Conservation (phyloP, 2,797 vertebrate species). For the Anguilla anguilla region DNA sequence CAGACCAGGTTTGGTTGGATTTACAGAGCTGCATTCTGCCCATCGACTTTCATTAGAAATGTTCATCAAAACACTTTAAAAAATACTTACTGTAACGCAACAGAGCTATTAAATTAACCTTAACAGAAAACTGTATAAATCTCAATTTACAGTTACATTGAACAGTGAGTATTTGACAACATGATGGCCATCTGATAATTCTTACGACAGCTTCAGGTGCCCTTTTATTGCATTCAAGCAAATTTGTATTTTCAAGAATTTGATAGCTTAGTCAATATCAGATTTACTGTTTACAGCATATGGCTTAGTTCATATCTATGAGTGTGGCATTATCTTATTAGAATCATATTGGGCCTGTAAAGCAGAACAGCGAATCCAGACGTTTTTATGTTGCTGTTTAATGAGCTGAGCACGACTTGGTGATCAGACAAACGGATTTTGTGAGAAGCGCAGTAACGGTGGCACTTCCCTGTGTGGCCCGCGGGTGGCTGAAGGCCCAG, state of each 20-base stretch:
- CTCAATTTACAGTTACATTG: no score
- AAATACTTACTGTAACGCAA: no score
- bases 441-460: neutral
- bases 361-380: neutral
- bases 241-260: neutral
- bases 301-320: neutral
- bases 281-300: neutral
- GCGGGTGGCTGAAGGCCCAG: neutral
- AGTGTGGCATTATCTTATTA: neutral
- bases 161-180: no score
- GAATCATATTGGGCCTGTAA: neutral
- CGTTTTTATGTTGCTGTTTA: neutral
- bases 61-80: no score
- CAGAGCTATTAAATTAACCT: no score
- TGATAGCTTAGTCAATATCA: neutral
- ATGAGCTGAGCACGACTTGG: neutral
- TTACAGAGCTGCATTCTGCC: neutral
- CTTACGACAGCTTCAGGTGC: no score
- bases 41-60: neutral
- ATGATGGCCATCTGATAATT: no score
- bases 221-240: no score
- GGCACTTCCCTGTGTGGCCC: neutral
- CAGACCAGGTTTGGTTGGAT: neutral
- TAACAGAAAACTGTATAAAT: no score
- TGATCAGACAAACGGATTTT: neutral